phyloP scores from a whole-genome alignment of 2,113 vertebrate species.

The Ageneiosus marmoratus region DNA sequence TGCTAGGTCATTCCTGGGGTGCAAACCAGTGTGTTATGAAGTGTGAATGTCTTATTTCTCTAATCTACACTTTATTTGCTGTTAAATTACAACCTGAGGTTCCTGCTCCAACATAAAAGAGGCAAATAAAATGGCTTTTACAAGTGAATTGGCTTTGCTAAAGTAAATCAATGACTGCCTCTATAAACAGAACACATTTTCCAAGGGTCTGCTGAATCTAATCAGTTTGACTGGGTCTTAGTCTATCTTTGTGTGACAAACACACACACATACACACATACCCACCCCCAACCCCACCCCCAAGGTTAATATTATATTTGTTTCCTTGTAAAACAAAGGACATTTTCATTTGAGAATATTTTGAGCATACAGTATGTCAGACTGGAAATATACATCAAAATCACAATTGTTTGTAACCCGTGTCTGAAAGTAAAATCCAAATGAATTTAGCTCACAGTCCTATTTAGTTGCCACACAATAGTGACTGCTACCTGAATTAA shows the following conservation, averaged over 20 bases:
- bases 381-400: neutral
- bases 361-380: neutral
- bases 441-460: neutral
- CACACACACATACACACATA: conserved; percentile 24
- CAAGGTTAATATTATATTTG: neutral
- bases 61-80: conserved; percentile 17
- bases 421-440: neutral
- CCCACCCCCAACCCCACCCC: conserved; percentile 25
- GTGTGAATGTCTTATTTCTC: conserved; percentile 22
- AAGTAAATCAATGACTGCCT: conserved; percentile 48
- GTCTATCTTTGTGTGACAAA: conserved; percentile 16
- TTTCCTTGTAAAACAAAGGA: neutral
- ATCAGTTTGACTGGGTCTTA: conserved; percentile 42
- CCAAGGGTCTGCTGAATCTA: conserved; percentile 38
- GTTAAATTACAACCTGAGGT: conserved; percentile 42
- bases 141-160: conserved; percentile 39
- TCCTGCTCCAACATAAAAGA: conserved; percentile 23
- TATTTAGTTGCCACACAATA: neutral
- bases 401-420: neutral
- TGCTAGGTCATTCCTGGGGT: conserved; percentile 7
- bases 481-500: neutral
- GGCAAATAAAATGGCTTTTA: conserved; percentile 44
- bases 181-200: conserved; percentile 42
- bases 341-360: neutral
- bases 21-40: conserved; percentile 35